These are phyloP conservation scores for Trachymyrmex septentrionalis DNA, from an alignment of 1,140 invertebrate species.

Conservation along the genomic window DNA sequence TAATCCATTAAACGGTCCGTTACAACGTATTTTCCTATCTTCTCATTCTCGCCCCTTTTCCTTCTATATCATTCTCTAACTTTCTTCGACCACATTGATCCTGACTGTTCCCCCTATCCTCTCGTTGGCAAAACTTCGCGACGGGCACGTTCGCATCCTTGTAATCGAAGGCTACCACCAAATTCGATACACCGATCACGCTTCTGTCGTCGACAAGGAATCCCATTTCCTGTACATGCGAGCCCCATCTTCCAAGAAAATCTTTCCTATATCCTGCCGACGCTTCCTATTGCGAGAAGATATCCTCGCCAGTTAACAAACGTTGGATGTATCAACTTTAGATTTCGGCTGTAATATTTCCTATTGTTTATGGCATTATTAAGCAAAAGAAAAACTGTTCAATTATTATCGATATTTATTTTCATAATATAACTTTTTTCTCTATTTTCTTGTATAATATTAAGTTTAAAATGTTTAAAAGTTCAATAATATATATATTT, in stretches of 20 bases:
- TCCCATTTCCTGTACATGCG: conserved; percentile 63
- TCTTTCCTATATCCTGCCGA: conserved; percentile 58
- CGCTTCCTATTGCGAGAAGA: conserved; percentile 5
- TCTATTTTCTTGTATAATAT: background rate
- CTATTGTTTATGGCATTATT: background rate
- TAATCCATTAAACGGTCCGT: conserved; percentile 61
- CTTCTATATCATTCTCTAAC: background rate
- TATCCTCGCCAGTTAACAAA: conserved; percentile 39
- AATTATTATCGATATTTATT: background rate
- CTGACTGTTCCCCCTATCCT: background rate
- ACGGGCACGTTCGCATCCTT: conserved; percentile 58
- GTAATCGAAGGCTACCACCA: conserved; percentile 55
- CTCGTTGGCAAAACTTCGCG: conserved; percentile 30
- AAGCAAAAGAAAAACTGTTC: no score
- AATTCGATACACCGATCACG: conserved; percentile 67
- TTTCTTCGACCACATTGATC: conserved; percentile 36
- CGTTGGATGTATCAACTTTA: background rate
- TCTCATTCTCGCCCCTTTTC: background rate
- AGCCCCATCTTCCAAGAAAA: conserved; percentile 50
- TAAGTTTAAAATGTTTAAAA: background rate
- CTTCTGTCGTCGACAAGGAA: conserved; percentile 62
- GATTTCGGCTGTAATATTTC: background rate
- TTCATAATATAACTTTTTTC: background rate
- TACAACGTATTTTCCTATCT: conserved; percentile 37
- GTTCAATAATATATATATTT: background rate